Percentiles rank a stretch among this genome's conserved stretches.
These are phyloP conservation scores for Lateolabrax maculatus DNA, from an alignment of 2,797 vertebrate species.

Conservation along the genomic window DNA sequence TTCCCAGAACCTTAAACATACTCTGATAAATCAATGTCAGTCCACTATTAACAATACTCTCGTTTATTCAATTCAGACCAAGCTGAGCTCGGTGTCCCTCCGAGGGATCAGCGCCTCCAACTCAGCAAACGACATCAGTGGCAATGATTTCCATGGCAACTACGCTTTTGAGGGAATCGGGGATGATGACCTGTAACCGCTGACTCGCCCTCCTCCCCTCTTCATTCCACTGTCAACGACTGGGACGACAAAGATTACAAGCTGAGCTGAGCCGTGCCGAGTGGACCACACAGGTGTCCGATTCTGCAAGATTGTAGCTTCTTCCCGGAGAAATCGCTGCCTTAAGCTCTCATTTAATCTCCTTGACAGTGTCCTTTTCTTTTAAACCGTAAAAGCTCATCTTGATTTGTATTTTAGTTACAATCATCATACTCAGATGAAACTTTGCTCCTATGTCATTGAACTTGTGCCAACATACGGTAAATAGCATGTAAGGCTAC, in stretches of 20 bases:
- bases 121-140: constrained; percentile 90
- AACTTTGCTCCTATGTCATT: constrained; percentile 15
- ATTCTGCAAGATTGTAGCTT: constrained; percentile 84
- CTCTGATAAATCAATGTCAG: constrained; percentile 2
- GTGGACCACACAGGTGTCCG: constrained; percentile 47
- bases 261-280: constrained; percentile 75
- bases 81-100: constrained; percentile 96
- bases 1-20: not conserved
- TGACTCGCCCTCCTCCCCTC: not conserved
- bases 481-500: constrained; percentile 42
- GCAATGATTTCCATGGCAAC: constrained; percentile 96
- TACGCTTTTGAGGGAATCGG: constrained; percentile 99
- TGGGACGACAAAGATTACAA: constrained; percentile 65
- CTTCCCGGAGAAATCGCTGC: constrained; percentile 71
- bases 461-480: constrained; percentile 23
- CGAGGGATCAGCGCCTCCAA: constrained; percentile 94
- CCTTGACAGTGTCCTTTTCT: constrained; percentile 47
- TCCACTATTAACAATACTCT: not conserved
- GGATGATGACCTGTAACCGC: constrained; percentile 94
- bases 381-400: constrained; percentile 34
- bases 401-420: constrained; percentile 45
- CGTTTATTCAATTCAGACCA: constrained; percentile 86
- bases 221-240: constrained; percentile 63
- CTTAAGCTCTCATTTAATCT: constrained; percentile 74
- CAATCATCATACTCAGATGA: constrained; percentile 33